Conservation (phyloP, 92 coral and sea anemone genomes). For the Porites rus region DNA sequence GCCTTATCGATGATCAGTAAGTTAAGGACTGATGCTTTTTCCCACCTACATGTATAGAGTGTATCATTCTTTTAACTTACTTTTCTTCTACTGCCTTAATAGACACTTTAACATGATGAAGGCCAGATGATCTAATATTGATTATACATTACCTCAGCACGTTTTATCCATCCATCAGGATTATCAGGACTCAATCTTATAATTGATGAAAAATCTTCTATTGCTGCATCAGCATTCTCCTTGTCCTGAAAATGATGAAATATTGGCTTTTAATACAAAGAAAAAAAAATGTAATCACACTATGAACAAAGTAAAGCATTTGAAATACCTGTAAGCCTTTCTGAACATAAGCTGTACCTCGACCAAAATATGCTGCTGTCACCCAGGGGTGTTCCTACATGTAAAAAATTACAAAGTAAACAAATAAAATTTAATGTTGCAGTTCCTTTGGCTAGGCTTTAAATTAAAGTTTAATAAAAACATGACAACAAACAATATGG, state of each 20-base stretch:
- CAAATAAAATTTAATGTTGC: not conserved
- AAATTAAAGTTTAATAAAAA: too few species aligned
- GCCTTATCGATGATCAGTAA: too few species aligned
- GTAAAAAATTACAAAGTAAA: not conserved
- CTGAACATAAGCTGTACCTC: conserved; percentile 88
- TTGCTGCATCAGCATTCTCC: conserved; percentile 86
- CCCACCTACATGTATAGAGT: too few species aligned
- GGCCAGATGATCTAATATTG: too few species aligned
- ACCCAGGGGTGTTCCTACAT: conserved; percentile 85
- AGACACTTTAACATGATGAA: too few species aligned
- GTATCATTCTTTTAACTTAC: too few species aligned
- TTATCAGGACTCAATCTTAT: conserved; percentile 78
- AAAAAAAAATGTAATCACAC: not conserved
- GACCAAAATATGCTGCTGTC: conserved; percentile 82
- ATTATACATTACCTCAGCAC: conserved; percentile 77
- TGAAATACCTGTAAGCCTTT: conserved; percentile 84
- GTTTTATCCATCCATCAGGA: conserved; percentile 91
- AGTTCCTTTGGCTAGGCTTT: too few species aligned
- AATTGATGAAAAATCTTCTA: conserved; percentile 80
- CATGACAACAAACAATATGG: too few species aligned
- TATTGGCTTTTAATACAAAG: too few species aligned
- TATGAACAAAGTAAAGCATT: not conserved
- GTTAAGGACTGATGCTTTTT: too few species aligned
- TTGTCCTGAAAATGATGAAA: conserved; percentile 52
- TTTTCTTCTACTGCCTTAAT: too few species aligned